Evolutionary conservation across 2,797 vertebrate species (phyloP).

Genomic region (Delichon dasypus): DNA sequence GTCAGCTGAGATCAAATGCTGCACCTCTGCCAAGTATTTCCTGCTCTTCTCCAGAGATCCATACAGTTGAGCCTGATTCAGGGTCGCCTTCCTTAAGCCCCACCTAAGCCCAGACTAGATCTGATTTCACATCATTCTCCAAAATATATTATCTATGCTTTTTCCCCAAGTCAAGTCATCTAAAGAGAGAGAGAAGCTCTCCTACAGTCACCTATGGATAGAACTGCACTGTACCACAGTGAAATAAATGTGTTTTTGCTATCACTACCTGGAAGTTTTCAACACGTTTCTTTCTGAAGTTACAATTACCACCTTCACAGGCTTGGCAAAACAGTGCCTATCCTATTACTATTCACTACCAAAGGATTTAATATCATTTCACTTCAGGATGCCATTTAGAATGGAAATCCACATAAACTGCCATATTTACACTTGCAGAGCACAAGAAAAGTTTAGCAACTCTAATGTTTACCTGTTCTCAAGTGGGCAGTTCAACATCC

Average conservation of each 20-base stretch:
- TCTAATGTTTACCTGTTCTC: not conserved
- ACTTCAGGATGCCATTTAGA: not conserved
- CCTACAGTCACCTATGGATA: not conserved
- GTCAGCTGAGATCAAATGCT: not conserved
- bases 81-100: not conserved
- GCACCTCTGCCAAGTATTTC: not conserved
- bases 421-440: rapidly evolving
- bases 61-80: not conserved
- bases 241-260: not conserved
- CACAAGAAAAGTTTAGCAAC: not conserved
- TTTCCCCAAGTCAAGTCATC: not conserved
- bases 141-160: not conserved
- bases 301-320: not conserved
- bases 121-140: not conserved
- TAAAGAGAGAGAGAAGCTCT: not conserved
- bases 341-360: not conserved
- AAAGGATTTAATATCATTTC: not conserved
- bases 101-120: not conserved
- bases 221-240: not conserved
- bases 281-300: not conserved
- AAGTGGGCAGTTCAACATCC: not conserved
- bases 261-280: not conserved
- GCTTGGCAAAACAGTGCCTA: not conserved
- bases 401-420: not conserved
- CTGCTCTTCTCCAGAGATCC: not conserved